Base-by-base conservation (phyloP, 2,888 invertebrate species). In the Drosophila infuscata region DNA sequence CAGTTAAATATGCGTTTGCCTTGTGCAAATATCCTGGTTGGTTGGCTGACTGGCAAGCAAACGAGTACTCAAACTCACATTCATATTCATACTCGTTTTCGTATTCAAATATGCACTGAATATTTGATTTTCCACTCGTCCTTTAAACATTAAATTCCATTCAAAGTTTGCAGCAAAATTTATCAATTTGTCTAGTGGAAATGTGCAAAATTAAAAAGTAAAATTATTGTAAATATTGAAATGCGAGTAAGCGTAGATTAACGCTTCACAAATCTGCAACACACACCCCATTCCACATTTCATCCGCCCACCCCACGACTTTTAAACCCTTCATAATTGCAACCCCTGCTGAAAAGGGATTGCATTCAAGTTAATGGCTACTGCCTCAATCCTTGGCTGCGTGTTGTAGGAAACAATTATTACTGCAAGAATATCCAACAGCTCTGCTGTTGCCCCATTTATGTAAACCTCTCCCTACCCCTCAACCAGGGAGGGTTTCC, bases 371-470 rank as follows among this genome's bases (percentile, higher is more conserved):
- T 72, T 72, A 72, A 72, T 72, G 54, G 72, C 73, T 49, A 53
- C 41, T 70, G 61, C 53, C 70, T 41, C 41, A 46, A 20, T 36
- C 30, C 46, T 53, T 33, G 32, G 61, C 43, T 56, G 74, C 70
- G 74, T 81, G 81, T 70, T 64, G 76, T 65, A 57, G 73, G 82
- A 84, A 80, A 81, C 88, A 84, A 87, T 83, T 83, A 82, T 73
- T 76, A 72, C 76, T 70, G 73, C 63, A 72, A 62, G 62, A 65
- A 61, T 43, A 48, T 64, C 52, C 54, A 69, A 52, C 54, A 67
- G 58, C 32, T 49, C 36, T 38, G 38, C 43, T 60, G 46, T 61
- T 46, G 38, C 38, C 32, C 20, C 68, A 35, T 51, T 68, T 38
- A 52, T 52, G 63, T 49, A n/a, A n/a, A 25, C 33, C 30, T 5